These are phyloP conservation scores for Eonycteris spelaea DNA, from an alignment of 2,113 vertebrate species.

Conservation along the genomic window DNA sequence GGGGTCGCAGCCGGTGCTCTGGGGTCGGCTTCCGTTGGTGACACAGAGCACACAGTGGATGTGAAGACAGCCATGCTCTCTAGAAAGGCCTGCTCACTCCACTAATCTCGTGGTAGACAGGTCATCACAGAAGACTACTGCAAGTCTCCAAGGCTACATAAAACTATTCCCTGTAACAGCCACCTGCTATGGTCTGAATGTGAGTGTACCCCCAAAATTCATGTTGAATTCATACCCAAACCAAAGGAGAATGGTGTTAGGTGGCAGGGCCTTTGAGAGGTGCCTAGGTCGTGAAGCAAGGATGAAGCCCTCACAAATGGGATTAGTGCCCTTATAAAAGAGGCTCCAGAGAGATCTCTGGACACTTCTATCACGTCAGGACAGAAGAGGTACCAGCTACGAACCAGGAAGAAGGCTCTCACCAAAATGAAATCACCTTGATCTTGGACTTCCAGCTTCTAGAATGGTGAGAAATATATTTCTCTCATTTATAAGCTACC, in stretches of 20 bases:
- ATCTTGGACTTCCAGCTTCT: not conserved
- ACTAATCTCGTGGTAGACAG: not conserved
- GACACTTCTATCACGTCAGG: not conserved
- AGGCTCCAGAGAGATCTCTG: not conserved
- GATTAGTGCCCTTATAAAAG: not conserved
- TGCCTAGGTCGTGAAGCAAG: not conserved
- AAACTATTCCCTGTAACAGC: not conserved
- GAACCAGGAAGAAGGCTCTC: not conserved
- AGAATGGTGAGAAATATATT: not conserved
- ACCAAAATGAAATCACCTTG: not conserved
- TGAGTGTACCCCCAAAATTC: not conserved
- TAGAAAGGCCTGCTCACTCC: not conserved
- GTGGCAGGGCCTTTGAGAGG: not conserved
- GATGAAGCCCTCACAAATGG: not conserved
- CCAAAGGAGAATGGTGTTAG: not conserved
- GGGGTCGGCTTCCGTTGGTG: not conserved
- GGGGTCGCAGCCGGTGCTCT: not conserved
- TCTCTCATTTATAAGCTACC: not conserved
- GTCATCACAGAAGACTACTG: not conserved
- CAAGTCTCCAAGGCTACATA: not conserved
- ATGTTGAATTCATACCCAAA: not conserved
- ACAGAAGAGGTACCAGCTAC: not conserved
- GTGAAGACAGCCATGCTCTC: rapidly evolving
- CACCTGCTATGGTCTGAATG: not conserved
- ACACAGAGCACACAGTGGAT: not conserved